Percentiles rank a stretch among this genome's conserved stretches.
phyloP scores from a whole-genome alignment of 1,140 invertebrate species.

The Lepidotrigona ventralis region DNA sequence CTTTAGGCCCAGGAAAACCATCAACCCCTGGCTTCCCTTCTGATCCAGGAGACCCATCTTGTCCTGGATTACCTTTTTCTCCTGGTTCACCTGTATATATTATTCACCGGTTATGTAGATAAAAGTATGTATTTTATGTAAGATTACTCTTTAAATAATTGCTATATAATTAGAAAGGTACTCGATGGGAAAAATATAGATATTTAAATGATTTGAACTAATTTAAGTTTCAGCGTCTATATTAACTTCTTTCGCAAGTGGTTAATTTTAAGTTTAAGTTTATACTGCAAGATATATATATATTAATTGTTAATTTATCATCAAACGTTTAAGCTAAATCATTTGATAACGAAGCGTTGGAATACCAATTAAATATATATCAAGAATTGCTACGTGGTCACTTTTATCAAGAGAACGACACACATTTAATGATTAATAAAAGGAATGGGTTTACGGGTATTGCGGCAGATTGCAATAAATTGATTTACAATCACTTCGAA shows the following conservation, averaged over 20 bases:
- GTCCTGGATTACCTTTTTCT: constrained; percentile 67
- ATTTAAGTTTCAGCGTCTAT: too few species aligned
- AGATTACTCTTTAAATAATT: too few species aligned
- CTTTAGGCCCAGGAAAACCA: constrained; percentile 77
- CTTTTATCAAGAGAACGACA: constrained; percentile 25
- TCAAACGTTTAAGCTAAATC: not conserved
- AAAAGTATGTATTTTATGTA: not conserved
- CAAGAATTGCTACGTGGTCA: not conserved
- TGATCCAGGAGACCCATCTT: constrained; percentile 65
- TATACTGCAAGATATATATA: not conserved
- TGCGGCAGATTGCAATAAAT: constrained; percentile 63
- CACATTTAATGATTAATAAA: constrained; percentile 51
- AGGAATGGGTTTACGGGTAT: constrained; percentile 28
- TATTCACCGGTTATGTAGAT: not conserved
- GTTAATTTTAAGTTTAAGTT: too few species aligned
- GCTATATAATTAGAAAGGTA: too few species aligned
- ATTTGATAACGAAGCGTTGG: not conserved
- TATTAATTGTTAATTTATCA: not conserved
- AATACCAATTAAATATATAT: not conserved
- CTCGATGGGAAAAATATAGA: too few species aligned
- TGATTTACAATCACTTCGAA: constrained; percentile 68
- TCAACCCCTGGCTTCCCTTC: constrained; percentile 67
- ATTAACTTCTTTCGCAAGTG: too few species aligned
- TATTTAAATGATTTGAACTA: too few species aligned
- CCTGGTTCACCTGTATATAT: constrained; percentile 65